Evolutionary conservation across 1,140 invertebrate species (phyloP), one percentile per base, ranked within the genome.

Genomic region (Ceratina australensis): DNA sequence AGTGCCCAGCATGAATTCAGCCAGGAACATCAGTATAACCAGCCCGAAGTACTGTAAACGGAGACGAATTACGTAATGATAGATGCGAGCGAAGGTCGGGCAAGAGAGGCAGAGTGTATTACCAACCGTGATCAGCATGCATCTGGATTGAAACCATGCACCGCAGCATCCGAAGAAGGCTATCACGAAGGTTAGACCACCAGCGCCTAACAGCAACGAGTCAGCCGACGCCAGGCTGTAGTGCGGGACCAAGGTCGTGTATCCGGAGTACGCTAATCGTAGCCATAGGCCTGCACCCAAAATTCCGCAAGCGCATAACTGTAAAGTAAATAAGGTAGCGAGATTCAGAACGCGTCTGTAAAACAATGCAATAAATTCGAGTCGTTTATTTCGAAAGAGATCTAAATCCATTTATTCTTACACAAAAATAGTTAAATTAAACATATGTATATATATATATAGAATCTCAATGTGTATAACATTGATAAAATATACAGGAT

Each of bases 81-180:
- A n/a, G 49, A n/a, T 1, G 3, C 5, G n/a, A 0, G 18, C 3
- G 57, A 78, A 67, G 59, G 65, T 60, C 26, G 68, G 59, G 13
- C 16, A 15, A n/a, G 16, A 12, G 16, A 22, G 26, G 18, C 0
- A 7, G 5, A 15, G 33, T 13, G 61, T 42, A 42, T 13, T 49
- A 93, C 94, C 93, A 90, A 96, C 96, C 86, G 95, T 94, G 78
- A 96, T 94, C 20, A 97, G 93, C 86, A 97, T 93, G 85, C 95
- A 96, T 87, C 95, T 94, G 50, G 94, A 96, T 88, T 96, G 95
- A 86, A 96, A 95, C 95, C 96, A 97, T 57, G 95, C 94, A 15
- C 96, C 96, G 88, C 96, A 97, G 90, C 96, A 97, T 66, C 96
- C 96, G 81, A 96, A 95, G 90, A 97, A 96, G 47, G 96, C 95